These are phyloP conservation scores for Larimichthys polyactis DNA, from an alignment of 2,113 vertebrate species.

Conservation along the genomic window DNA sequence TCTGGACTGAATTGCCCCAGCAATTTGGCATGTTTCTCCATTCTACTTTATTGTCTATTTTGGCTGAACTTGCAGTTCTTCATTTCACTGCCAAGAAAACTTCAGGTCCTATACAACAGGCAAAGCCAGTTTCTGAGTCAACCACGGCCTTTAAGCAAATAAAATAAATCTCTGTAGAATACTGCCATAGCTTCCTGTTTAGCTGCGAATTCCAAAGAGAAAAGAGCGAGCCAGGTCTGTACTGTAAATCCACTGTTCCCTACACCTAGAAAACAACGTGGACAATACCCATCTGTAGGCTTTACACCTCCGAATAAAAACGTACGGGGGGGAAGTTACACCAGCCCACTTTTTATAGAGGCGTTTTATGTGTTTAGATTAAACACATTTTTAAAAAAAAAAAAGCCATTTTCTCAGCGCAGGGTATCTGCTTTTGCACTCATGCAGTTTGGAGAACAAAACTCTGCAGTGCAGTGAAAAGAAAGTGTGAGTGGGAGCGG, in stretches of 20 bases:
- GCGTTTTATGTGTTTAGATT: slow-evolving; percentile 33
- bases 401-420: slow-evolving; percentile 23
- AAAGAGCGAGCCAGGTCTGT: slow-evolving; percentile 72
- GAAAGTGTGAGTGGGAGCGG: slow-evolving; percentile 63
- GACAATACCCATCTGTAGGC: slow-evolving; percentile 18
- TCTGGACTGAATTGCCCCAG: slow-evolving; percentile 88
- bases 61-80: slow-evolving; percentile 92
- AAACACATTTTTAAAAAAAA: not conserved
- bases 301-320: slow-evolving; percentile 32
- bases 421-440: slow-evolving; percentile 39
- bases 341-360: slow-evolving; percentile 19
- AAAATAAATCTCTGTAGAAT: slow-evolving; percentile 85
- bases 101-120: slow-evolving; percentile 89
- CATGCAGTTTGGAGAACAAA: slow-evolving; percentile 60
- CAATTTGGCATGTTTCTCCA: slow-evolving; percentile 90
- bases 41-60: slow-evolving; percentile 95
- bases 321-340: slow-evolving; percentile 4
- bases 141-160: slow-evolving; percentile 86
- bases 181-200: slow-evolving; percentile 86
- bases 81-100: slow-evolving; percentile 86
- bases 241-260: slow-evolving; percentile 66
- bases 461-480: slow-evolving; percentile 67
- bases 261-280: not conserved
- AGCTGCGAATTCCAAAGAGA: slow-evolving; percentile 82
- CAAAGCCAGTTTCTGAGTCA: slow-evolving; percentile 87